These are phyloP conservation scores for Drosophila athabasca DNA, from an alignment of 1,140 invertebrate genomes.

Conservation along the genomic window DNA sequence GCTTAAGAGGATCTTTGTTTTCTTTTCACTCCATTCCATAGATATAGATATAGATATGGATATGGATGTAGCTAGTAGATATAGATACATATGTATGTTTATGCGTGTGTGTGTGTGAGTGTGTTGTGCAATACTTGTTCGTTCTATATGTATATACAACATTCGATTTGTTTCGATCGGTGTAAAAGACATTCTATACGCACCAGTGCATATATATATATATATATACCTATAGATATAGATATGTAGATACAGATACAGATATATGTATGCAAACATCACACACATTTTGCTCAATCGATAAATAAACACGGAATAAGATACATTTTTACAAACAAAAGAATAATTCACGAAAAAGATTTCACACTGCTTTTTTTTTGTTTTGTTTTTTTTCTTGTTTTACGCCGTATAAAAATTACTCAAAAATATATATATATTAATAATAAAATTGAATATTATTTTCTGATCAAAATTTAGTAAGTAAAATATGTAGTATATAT, in stretches of 20 bases:
- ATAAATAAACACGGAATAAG: conserved; percentile 22
- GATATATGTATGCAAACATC: conserved; percentile 48
- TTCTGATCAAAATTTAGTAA: conserved; percentile 68
- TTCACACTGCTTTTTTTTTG: conserved; percentile 52
- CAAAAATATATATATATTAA: conserved; percentile 20
- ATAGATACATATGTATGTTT: conserved; percentile 24
- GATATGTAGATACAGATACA: conserved; percentile 45
- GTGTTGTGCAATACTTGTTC: neutral
- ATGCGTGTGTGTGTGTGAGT: conserved; percentile 34
- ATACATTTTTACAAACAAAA: conserved; percentile 18
- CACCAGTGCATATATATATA: conserved; percentile 44
- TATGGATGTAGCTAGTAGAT: conserved; percentile 1
- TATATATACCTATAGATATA: conserved; percentile 17
- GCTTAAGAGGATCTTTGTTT: conserved; percentile 38
- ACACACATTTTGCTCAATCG: conserved; percentile 44
- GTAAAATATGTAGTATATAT: conserved; percentile 28
- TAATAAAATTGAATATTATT: conserved; percentile 7
- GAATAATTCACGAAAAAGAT: conserved; percentile 76
- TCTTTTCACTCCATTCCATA: conserved; percentile 47
- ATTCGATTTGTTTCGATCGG: no score
- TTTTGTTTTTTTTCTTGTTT: neutral
- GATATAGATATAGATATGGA: neutral
- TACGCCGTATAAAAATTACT: conserved; percentile 30
- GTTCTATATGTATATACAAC: no score
- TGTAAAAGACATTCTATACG: no score